A percentile compares a stretch with the other conserved stretches of the same genome.
Evolutionary conservation across 2,113 vertebrate species (phyloP).

Genomic region (Clarias macrocephalus): DNA sequence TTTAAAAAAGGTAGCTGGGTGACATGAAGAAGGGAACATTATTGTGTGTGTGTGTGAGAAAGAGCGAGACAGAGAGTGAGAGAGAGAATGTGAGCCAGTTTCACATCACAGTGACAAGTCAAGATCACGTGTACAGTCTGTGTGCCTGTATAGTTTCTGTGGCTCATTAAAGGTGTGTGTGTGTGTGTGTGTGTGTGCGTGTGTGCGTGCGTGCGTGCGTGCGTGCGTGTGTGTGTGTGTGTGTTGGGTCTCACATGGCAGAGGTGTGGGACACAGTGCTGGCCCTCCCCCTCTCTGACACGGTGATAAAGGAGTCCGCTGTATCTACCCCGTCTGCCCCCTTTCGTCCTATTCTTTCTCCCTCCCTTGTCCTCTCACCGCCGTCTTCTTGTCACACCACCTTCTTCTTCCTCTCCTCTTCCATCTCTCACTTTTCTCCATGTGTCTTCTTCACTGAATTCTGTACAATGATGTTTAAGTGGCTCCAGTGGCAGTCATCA

Average conservation of each 20-base stretch:
- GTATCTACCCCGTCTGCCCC: constrained; percentile 5
- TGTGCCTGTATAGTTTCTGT: constrained; percentile 36
- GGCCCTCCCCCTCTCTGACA: constrained; percentile 41
- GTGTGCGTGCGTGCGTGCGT: too few species aligned
- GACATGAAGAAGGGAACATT: background rate
- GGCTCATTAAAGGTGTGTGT: constrained; percentile 45
- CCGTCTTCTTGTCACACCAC: constrained; percentile 9
- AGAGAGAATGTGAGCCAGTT: background rate
- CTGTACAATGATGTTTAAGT: background rate
- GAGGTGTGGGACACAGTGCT: constrained; percentile 33
- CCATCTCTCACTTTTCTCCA: constrained; percentile 10
- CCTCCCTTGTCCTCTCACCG: background rate
- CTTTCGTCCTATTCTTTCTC: constrained; percentile 10
- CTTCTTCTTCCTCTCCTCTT: background rate
- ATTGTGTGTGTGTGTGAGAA: background rate
- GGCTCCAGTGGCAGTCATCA: background rate
- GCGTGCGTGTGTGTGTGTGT: constrained; percentile 10
- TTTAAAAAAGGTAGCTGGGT: background rate
- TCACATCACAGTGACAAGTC: constrained; percentile 19
- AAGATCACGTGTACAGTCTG: constrained; percentile 25
- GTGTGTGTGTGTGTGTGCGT: background rate
- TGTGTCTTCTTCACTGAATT: background rate
- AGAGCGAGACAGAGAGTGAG: background rate
- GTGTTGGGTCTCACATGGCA: constrained; percentile 23
- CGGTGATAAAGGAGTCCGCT: constrained; percentile 43